Evolutionary conservation across 2,888 invertebrate species (phyloP).

Genomic region (Acanthococcus lagerstroemiae): DNA sequence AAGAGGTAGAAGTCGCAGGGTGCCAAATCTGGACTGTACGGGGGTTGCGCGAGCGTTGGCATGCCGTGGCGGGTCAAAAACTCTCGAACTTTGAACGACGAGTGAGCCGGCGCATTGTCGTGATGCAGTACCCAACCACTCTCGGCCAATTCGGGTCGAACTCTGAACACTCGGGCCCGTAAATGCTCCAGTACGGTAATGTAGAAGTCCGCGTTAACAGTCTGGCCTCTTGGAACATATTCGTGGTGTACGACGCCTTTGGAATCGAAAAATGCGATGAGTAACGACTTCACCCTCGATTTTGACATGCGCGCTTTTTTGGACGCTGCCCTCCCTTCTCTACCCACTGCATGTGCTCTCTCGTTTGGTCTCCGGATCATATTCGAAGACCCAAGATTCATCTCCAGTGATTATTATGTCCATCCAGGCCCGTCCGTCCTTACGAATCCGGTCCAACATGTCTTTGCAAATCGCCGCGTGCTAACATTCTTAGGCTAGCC

Average conservation of each 20-base stretch:
- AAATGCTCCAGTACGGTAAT: not conserved
- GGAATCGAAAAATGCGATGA: constrained; percentile 20
- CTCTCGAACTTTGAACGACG: constrained; percentile 2
- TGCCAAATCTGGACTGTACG: constrained; percentile 30
- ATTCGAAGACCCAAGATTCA: no score
- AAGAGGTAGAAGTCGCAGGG: no score
- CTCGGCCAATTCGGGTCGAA: constrained; percentile 2
- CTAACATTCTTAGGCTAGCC: no score
- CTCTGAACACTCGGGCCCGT: not conserved
- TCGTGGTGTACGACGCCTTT: constrained; percentile 20
- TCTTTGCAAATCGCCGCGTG: no score
- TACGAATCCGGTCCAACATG: no score
- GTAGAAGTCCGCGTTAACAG: constrained; percentile 5
- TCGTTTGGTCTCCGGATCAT: no score
- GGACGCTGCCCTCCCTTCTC: no score
- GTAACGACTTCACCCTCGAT: no score
- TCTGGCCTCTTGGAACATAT: constrained; percentile 14
- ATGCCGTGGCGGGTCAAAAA: not conserved
- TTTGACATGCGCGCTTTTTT: no score
- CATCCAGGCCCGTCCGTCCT: no score
- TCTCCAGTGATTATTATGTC: no score
- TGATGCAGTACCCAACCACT: not conserved
- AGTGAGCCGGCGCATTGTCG: constrained; percentile 9
- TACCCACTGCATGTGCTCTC: no score
- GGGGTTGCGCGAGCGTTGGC: constrained; percentile 23